Evolutionary conservation across 2,797 vertebrate genomes (phyloP).

Genomic region (Myotis pilosus): DNA sequence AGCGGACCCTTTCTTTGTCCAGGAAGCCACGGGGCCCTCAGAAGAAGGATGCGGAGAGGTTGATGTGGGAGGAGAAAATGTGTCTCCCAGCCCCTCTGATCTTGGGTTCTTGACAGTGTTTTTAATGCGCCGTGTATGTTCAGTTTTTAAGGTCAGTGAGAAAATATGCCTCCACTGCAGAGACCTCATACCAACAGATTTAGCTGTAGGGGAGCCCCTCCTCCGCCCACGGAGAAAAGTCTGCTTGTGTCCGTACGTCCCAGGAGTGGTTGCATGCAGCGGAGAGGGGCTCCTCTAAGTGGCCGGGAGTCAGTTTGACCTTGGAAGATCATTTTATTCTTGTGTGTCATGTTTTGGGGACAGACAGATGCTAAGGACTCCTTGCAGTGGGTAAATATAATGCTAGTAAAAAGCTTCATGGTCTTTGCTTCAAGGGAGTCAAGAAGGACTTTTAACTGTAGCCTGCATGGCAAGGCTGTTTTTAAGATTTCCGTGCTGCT

Average conservation of each 20-base stretch:
- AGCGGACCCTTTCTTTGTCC: slow-evolving; percentile 41
- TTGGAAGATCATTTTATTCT: slow-evolving; percentile 59
- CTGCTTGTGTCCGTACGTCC: background rate
- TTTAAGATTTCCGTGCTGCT: slow-evolving; percentile 28
- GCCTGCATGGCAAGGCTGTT: background rate
- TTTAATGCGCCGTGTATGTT: background rate
- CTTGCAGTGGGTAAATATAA: background rate
- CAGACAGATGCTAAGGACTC: slow-evolving; percentile 22
- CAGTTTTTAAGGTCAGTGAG: slow-evolving; percentile 10
- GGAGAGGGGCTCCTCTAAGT: slow-evolving; percentile 1
- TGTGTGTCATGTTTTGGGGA: slow-evolving; percentile 29
- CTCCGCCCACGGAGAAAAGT: background rate
- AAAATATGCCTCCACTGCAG: background rate
- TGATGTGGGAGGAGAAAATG: background rate
- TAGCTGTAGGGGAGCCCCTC: background rate
- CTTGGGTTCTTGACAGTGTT: slow-evolving; percentile 13
- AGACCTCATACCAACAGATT: background rate
- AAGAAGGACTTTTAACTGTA: slow-evolving; percentile 52
- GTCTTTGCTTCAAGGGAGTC: slow-evolving; percentile 56
- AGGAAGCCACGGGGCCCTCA: background rate
- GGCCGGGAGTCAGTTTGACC: slow-evolving; percentile 33
- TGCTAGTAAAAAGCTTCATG: slow-evolving; percentile 57
- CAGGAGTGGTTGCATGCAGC: background rate
- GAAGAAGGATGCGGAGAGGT: slow-evolving; percentile 1
- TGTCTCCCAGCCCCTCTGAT: background rate